phyloP scores from a whole-genome alignment of 1,140 invertebrate species.

The Mesaphorura yosii region DNA sequence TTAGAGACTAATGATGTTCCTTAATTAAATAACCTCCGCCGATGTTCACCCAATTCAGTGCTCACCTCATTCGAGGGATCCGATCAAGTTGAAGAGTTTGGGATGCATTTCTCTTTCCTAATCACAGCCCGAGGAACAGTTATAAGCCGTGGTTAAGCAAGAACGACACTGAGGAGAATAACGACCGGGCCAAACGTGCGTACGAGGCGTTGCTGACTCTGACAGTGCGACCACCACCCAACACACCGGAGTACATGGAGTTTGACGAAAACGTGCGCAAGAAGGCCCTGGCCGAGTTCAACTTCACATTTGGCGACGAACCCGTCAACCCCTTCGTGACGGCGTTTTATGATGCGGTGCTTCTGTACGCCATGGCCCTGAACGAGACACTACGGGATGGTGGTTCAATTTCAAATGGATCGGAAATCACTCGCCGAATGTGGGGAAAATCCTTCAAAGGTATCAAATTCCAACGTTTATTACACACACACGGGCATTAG shows the following conservation, averaged over 20 bases:
- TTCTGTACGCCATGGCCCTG: slow-evolving; percentile 80
- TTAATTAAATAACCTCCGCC: too few relatives aligned
- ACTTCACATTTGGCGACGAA: slow-evolving; percentile 52
- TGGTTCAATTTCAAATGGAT: slow-evolving; percentile 47
- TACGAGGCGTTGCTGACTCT: slow-evolving; percentile 83
- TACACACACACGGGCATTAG: neutral
- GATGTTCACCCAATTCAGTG: too few relatives aligned
- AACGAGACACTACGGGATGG: slow-evolving; percentile 67
- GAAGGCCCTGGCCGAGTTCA: slow-evolving; percentile 63
- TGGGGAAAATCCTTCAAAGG: slow-evolving; percentile 82
- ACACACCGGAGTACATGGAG: slow-evolving; percentile 38
- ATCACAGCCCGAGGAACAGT: slow-evolving; percentile 20
- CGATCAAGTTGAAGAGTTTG: too few relatives aligned
- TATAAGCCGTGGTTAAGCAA: slow-evolving; percentile 67
- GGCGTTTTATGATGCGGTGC: slow-evolving; percentile 88
- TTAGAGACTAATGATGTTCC: too few relatives aligned
- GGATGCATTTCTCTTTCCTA: too few relatives aligned
- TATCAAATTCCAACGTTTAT: slow-evolving; percentile 34
- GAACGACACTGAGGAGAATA: slow-evolving; percentile 63
- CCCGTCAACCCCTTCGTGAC: slow-evolving; percentile 75
- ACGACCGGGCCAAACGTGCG: slow-evolving; percentile 70
- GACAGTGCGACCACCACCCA: slow-evolving; percentile 69
- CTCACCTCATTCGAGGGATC: too few relatives aligned
- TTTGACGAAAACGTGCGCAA: slow-evolving; percentile 51
- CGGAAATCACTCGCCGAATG: slow-evolving; percentile 64